Evolutionary conservation across 53 echinoderm and acorn worm species (phyloP).

Genomic region (Hippasteria phrygiana): DNA sequence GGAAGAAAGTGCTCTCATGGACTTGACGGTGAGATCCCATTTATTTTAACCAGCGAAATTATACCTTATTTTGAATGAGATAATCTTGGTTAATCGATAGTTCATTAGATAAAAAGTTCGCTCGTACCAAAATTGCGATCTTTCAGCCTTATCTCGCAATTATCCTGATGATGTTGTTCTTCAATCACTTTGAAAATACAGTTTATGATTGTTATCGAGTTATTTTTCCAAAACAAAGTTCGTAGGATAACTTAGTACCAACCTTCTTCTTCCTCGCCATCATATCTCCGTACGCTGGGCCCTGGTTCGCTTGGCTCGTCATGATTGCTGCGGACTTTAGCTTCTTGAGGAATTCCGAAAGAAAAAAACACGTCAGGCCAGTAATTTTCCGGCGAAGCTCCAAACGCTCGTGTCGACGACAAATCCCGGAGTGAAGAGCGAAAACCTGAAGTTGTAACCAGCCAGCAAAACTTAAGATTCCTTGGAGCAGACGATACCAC

Average conservation of each 20-base stretch:
- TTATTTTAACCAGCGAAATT: too few species aligned
- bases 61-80: too few species aligned
- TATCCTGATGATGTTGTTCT: too few species aligned
- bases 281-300: constrained; percentile 44
- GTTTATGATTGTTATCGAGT: neutral
- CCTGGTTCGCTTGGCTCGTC: constrained; percentile 24
- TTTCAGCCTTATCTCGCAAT: too few species aligned
- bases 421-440: constrained; percentile 28
- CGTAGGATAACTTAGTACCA: neutral
- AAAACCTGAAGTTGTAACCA: neutral
- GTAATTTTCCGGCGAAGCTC: constrained; percentile 54
- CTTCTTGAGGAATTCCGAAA: constrained; percentile 4
- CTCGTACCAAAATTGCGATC: too few species aligned
- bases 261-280: constrained; percentile 35
- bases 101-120: too few species aligned
- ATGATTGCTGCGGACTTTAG: neutral
- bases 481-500: neutral
- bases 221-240: neutral
- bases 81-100: too few species aligned
- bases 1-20: too few species aligned
- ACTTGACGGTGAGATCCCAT: too few species aligned
- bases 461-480: neutral
- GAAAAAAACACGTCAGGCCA: neutral
- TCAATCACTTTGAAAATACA: too few species aligned
- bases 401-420: constrained; percentile 18